These are phyloP conservation scores for Typhlichthys eigenmanni DNA, from an alignment of 2,797 vertebrate species.

Conservation along the genomic window DNA sequence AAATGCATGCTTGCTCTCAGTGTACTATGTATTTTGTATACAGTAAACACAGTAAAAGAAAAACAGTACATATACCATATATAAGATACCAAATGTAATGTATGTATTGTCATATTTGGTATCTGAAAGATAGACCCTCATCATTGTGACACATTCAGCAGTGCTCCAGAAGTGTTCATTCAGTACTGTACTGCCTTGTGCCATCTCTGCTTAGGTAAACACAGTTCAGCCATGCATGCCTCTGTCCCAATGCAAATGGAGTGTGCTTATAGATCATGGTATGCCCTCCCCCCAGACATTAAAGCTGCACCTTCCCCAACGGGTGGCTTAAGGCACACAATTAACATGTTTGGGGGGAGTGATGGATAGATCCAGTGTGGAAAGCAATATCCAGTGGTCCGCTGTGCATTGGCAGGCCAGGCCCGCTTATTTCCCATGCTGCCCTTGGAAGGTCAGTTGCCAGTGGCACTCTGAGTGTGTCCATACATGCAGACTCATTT, in stretches of 20 bases:
- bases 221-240: not conserved
- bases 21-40: too few relatives aligned
- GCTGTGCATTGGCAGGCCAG: constrained; percentile 51
- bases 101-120: too few relatives aligned
- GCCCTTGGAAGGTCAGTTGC: constrained; percentile 65
- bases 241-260: not conserved
- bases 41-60: too few relatives aligned
- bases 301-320: constrained; percentile 16
- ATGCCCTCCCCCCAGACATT: not conserved
- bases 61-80: too few relatives aligned
- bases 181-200: too few relatives aligned
- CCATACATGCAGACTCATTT: constrained; percentile 64
- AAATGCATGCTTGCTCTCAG: too few relatives aligned
- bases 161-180: constrained; percentile 27
- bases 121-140: too few relatives aligned
- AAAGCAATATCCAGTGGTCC: constrained; percentile 59
- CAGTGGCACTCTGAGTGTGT: constrained; percentile 54
- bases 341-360: constrained; percentile 47
- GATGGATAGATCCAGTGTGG: constrained; percentile 50
- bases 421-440: constrained; percentile 78
- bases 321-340: constrained; percentile 28
- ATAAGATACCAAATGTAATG: too few relatives aligned
- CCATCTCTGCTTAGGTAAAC: not conserved
- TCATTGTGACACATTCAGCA: not conserved
- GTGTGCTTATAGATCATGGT: not conserved